phyloP scores from a whole-genome alignment of 1,140 invertebrate genomes.

The Rhopalosiphum maidis region DNA sequence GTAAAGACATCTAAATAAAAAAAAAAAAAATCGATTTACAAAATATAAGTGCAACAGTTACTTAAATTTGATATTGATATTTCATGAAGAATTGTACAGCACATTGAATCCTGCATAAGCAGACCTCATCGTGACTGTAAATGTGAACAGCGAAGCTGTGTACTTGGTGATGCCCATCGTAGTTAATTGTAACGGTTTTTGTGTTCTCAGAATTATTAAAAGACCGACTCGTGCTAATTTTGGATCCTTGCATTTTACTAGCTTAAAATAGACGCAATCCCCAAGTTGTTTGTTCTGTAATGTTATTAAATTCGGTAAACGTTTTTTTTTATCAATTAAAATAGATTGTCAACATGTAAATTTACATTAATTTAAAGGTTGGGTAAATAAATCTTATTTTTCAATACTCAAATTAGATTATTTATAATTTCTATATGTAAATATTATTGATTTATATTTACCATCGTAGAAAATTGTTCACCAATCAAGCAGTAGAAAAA shows the following conservation, averaged over 20 bases:
- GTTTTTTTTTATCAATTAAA: not conserved
- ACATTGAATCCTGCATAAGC: slow-evolving; percentile 11
- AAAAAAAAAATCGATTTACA: not conserved
- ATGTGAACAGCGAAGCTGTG: slow-evolving; percentile 5
- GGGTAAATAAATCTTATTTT: not conserved
- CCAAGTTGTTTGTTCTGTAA: slow-evolving; percentile 11
- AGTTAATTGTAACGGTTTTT: slow-evolving; percentile 12
- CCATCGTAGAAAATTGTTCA: not conserved
- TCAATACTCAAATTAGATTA: not conserved
- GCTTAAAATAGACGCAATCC: slow-evolving; percentile 28
- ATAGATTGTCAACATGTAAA: not conserved
- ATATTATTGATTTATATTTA: not conserved
- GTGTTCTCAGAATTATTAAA: not conserved
- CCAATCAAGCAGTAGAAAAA: slow-evolving; percentile 38
- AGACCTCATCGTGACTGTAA: not conserved
- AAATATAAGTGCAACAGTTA: not conserved
- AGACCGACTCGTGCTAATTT: not conserved
- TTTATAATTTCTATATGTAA: not conserved
- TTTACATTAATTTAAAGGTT: not conserved
- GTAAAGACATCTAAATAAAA: not conserved
- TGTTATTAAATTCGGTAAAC: not conserved
- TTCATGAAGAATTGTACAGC: not conserved
- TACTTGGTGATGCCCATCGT: not conserved
- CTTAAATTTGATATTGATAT: not conserved
- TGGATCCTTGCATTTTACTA: not conserved